phyloP scores from a whole-genome alignment of 2,888 invertebrate species.

The Acleris emargana region DNA sequence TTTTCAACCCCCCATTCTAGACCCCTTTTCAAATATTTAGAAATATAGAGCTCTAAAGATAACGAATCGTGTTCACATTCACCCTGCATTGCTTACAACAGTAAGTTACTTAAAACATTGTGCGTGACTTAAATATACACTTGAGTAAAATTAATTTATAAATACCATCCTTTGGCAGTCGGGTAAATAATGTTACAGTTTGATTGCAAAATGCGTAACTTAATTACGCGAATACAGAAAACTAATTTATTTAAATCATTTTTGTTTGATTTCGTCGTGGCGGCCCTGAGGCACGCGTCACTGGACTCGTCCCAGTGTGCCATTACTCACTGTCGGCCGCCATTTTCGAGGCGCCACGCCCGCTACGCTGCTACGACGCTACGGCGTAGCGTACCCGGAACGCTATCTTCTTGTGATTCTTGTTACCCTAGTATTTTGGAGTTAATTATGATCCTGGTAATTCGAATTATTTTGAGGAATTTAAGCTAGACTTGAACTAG shows the following conservation, averaged over 20 bases:
- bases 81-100: too few relatives aligned
- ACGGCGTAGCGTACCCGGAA: constrained; percentile 52
- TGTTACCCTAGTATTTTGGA: constrained; percentile 48
- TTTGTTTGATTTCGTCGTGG: constrained; percentile 36
- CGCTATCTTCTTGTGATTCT: constrained; percentile 42
- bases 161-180: too few relatives aligned
- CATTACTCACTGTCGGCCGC: constrained; percentile 83
- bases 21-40: too few relatives aligned
- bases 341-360: constrained; percentile 78
- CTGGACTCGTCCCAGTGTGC: constrained; percentile 79
- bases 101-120: too few relatives aligned
- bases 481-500: too few relatives aligned
- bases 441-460: constrained; percentile 35
- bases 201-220: background rate
- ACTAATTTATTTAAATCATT: background rate
- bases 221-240: background rate
- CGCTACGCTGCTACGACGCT: constrained; percentile 69
- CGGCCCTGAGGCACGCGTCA: constrained; percentile 80
- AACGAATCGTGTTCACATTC: too few relatives aligned
- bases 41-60: too few relatives aligned
- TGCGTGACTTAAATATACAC: too few relatives aligned
- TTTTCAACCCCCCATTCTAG: too few relatives aligned
- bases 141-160: too few relatives aligned
- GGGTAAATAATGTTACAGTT: too few relatives aligned
- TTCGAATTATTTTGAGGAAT: background rate